These are phyloP conservation scores for Lepidocyrtoides sp. DNA, from an alignment of 2,888 invertebrate genomes.

Conservation along the genomic window DNA sequence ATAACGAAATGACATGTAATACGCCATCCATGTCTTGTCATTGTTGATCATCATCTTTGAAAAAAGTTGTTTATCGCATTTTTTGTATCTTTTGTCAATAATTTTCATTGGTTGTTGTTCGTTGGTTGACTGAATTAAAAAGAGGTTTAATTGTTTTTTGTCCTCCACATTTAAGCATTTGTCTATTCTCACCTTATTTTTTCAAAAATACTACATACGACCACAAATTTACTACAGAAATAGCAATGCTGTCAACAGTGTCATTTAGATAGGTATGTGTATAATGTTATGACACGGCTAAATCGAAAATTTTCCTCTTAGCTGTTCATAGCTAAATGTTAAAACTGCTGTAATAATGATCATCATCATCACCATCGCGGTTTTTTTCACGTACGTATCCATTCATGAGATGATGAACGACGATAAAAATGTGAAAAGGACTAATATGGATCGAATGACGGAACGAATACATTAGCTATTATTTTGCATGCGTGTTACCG, in stretches of 20 bases:
- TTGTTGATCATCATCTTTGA: neutral
- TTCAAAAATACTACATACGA: neutral
- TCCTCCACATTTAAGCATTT: neutral
- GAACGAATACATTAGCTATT: conserved; percentile 13
- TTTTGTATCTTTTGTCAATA: conserved; percentile 41
- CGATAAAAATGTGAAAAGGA: conserved; percentile 18
- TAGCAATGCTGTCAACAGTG: no score
- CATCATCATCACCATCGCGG: no score
- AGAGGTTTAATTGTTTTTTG: neutral
- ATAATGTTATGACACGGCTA: neutral
- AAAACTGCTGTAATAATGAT: no score
- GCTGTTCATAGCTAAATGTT: no score
- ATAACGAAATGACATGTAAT: neutral
- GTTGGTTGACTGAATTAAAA: neutral
- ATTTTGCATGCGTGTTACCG: conserved; percentile 30
- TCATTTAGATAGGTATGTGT: no score
- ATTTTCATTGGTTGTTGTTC: neutral
- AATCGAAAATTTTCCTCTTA: neutral
- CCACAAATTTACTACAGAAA: no score
- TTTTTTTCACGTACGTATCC: no score
- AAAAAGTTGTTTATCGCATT: neutral
- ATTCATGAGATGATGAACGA: neutral
- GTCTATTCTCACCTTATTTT: neutral
- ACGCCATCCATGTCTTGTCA: neutral
- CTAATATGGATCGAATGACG: conserved; percentile 50